Conservation (phyloP, 2,888 invertebrate species). For the Drosophila prostipennis region DNA sequence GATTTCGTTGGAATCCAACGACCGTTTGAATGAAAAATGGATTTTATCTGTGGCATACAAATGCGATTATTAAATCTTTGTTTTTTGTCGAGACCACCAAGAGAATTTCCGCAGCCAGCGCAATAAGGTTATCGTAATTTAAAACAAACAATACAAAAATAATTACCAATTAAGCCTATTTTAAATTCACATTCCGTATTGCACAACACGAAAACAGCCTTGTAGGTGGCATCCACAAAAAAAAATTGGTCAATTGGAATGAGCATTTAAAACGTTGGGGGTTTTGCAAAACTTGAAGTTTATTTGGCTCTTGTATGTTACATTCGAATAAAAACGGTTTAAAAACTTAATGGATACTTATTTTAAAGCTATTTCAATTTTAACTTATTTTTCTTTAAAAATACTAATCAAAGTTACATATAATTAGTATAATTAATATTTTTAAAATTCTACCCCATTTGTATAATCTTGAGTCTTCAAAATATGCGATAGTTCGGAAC, state of each 20-base stretch:
- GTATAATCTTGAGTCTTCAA: neutral
- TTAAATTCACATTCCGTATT: slow-evolving; percentile 25
- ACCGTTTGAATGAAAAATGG: slow-evolving; percentile 1
- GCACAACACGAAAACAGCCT: slow-evolving; percentile 1
- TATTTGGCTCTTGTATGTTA: neutral
- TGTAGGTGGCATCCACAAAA: neutral
- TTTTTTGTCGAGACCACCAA: slow-evolving; percentile 26
- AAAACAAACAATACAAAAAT: slow-evolving; percentile 21
- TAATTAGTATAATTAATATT: too few relatives aligned
- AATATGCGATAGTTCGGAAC: neutral
- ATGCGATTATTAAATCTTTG: slow-evolving; percentile 28
- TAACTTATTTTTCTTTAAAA: too few relatives aligned
- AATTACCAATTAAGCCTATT: slow-evolving; percentile 29
- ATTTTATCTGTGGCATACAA: slow-evolving; percentile 27
- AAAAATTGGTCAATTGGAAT: neutral
- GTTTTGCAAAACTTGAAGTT: neutral
- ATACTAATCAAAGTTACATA: too few relatives aligned
- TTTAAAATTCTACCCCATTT: too few relatives aligned
- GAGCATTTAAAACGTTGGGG: slow-evolving; percentile 1
- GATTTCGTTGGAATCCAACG: neutral
- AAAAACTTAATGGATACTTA: neutral
- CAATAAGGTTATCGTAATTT: slow-evolving; percentile 9
- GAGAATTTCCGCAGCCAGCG: slow-evolving; percentile 6
- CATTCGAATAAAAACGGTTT: neutral
- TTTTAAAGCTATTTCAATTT: too few relatives aligned